Evolutionary conservation across 2,888 invertebrate species (phyloP), one percentile per base, ranked within the genome.

Genomic region (Acrobasis consociella): DNA sequence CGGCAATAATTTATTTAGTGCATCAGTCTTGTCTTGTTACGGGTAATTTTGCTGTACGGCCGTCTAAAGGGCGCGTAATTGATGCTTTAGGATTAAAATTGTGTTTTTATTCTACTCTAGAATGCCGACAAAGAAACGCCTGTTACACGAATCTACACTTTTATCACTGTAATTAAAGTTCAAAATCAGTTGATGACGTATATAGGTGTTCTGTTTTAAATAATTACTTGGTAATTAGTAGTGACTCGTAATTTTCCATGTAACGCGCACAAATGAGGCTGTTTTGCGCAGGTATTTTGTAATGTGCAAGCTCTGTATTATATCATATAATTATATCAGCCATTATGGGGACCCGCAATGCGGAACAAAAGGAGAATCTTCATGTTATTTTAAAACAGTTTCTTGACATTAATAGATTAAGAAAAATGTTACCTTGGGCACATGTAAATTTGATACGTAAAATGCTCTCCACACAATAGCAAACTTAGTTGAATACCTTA

Each of bases 141-240:
- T 51, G n/a, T 3, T 51, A 8, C 37, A 50, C 22, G 51, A 51
- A 51, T 60, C 13, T 52, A 60, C 39, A 51, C 22, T 39, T 51
- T 51, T 17, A 38, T 38, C 1, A 16, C 60, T 55, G 38, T 62
- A 62, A 62, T 49, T 62, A 55, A 62, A 56, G 49, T 16, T 62
- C 42, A 53, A 62, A 55, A 38, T 37, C 42, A 31, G 31, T 11
- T 7, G n/a, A 49, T 37, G 22, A 9, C 38, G 16, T 22, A 7
- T 2, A 50, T 60, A 50, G 49, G 49, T 49, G 46, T 52, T 53
- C 53, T 53, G 52, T 53, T 46, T 52, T 31, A 53, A 46, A 46
- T 62, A 62, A 62, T 62, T 62, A 55, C 62, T 10, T 16, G 9
- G 55, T 46, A 62, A 62, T 61, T 61, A 61, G 53, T 62, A 55